Evolutionary conservation across 2,113 vertebrate species (phyloP).

Genomic region (Hucho hucho): DNA sequence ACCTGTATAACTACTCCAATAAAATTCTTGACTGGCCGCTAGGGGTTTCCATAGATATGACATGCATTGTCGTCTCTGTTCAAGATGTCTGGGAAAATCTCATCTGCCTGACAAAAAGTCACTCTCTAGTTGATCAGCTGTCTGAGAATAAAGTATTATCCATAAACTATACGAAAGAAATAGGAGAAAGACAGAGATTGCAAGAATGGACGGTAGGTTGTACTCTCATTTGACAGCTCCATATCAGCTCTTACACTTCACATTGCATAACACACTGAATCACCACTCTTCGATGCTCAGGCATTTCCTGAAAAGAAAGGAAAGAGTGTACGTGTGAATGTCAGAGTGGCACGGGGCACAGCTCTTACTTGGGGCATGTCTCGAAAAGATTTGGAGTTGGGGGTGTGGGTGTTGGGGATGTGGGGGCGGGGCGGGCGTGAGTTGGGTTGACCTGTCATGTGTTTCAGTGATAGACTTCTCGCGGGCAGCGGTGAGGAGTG

Average conservation of each 20-base stretch:
- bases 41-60: neutral
- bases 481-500: slow-evolving; percentile 46
- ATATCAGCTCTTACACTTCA: slow-evolving; percentile 47
- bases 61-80: neutral
- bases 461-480: slow-evolving; percentile 62
- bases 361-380: slow-evolving; percentile 36
- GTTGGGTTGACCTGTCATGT: slow-evolving; percentile 53
- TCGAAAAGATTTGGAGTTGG: slow-evolving; percentile 14
- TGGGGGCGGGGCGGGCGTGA: neutral
- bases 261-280: slow-evolving; percentile 61
- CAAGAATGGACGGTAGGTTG: neutral
- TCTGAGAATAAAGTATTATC: neutral
- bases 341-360: slow-evolving; percentile 40
- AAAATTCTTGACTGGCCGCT: slow-evolving; percentile 2
- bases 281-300: slow-evolving; percentile 61
- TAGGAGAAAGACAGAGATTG: neutral
- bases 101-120: neutral
- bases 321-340: slow-evolving; percentile 55
- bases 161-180: neutral
- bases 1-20: slow-evolving; percentile 7
- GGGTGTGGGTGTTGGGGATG: slow-evolving; percentile 11
- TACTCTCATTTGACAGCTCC: slow-evolving; percentile 20
- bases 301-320: slow-evolving; percentile 69
- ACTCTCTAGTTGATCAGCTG: neutral
- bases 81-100: neutral